Conservation (phyloP, 2,797 vertebrate species). For the Kryptopterus vitreolus region DNA sequence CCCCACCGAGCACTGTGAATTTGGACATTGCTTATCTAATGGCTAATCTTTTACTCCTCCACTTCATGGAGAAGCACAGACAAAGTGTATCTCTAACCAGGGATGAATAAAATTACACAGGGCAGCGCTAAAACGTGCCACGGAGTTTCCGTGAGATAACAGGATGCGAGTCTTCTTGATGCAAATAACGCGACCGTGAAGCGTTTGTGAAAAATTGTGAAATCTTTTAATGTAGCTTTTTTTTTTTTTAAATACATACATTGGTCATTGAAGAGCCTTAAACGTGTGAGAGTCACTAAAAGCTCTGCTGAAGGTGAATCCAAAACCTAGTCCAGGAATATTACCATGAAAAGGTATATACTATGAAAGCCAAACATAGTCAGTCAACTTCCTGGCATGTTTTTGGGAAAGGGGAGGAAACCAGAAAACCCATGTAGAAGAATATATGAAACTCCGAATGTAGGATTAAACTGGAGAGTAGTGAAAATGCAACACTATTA, state of each 20-base stretch:
- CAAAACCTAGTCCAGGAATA: neutral
- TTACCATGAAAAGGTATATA: neutral
- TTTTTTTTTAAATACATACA: neutral
- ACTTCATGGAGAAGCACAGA: neutral
- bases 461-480: neutral
- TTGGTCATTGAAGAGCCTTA: neutral
- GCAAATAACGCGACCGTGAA: neutral
- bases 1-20: conserved; percentile 24
- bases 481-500: neutral
- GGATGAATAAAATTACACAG: conserved; percentile 11
- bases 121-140: neutral
- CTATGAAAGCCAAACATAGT: neutral
- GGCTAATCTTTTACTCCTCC: conserved; percentile 4
- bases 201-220: too few relatives aligned
- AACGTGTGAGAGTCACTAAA: neutral
- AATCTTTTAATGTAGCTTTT: neutral
- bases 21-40: conserved; percentile 30
- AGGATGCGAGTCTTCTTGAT: neutral
- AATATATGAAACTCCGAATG: neutral
- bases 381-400: neutral
- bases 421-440: neutral
- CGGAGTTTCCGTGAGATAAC: neutral
- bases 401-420: neutral
- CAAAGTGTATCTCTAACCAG: neutral
- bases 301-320: neutral